phyloP scores from a whole-genome alignment of 2,113 vertebrate genomes.

The Cryptomyrus ogoouensis region DNA sequence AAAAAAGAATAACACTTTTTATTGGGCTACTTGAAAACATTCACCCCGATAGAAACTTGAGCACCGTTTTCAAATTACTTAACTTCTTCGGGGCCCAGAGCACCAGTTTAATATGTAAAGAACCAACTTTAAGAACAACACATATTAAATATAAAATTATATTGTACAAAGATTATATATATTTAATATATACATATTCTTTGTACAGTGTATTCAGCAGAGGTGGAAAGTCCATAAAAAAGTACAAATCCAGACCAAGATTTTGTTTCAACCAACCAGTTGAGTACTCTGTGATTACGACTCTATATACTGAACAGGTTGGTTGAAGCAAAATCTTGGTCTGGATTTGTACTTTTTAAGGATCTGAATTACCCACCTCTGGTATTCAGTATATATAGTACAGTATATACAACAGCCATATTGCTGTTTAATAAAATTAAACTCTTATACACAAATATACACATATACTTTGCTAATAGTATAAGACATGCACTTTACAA shows the following conservation, averaged over 20 bases:
- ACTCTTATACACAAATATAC: conserved; percentile 80
- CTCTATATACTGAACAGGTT: not conserved
- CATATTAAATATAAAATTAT: conserved; percentile 36
- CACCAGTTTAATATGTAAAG: conserved; percentile 58
- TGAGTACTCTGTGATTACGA: not conserved
- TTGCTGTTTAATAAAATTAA: conserved; percentile 65
- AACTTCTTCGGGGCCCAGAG: conserved; percentile 50
- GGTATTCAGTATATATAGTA: conserved; percentile 50
- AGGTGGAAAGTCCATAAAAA: not conserved
- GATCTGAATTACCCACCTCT: not conserved
- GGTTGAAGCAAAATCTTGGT: not conserved
- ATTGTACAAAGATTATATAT: not conserved
- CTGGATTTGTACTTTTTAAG: not conserved
- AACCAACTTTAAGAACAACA: conserved; percentile 43
- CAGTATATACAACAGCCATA: conserved; percentile 59
- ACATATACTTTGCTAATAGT: conserved; percentile 60
- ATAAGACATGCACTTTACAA: conserved; percentile 51
- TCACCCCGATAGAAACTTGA: not conserved
- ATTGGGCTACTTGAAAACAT: not conserved
- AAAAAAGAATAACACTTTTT: not conserved
- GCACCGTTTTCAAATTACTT: not conserved
- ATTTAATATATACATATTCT: not conserved
- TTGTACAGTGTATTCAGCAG: not conserved
- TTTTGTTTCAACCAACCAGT: not conserved
- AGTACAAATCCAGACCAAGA: not conserved